Evolutionary conservation across 2,888 invertebrate genomes (phyloP), one percentile per base, ranked within the genome.

Genomic region (Yponomeuta plumbellus): DNA sequence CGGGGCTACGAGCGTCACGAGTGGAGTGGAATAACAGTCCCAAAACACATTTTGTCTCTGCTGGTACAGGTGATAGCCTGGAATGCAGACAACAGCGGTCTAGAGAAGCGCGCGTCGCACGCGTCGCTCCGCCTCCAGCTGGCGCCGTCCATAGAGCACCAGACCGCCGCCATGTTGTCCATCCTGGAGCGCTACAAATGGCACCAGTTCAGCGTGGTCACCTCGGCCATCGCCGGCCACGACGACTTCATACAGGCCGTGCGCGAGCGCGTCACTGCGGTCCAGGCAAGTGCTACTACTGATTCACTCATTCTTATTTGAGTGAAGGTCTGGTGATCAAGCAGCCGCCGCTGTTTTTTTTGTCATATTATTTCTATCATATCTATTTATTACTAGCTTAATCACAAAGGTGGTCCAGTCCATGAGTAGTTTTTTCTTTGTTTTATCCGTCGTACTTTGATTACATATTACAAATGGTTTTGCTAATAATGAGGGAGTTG

Each of bases 1-100:
- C n/a, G n/a, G n/a, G n/a, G n/a, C n/a, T n/a, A n/a, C n/a, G n/a
- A n/a, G n/a, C n/a, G n/a, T n/a, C n/a, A n/a, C n/a, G n/a, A n/a
- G 26, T 26, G 5, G 26, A 26, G 3, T 26, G 26, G 26, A 26
- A 5, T 26, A n/a, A n/a, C 3, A 5, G 5, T n/a, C n/a, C n/a
- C n/a, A n/a, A n/a, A n/a, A n/a, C n/a, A n/a, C 5, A 58, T 58
- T 58, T 17, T n/a, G n/a, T 21, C 11, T n/a, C 21, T 58, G 8
- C 58, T 21, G 2, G 2, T 34, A 20, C 75, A 90, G 75, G 97
- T 98, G 66, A 97, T 98, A 75, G 97, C 97, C 11, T 99, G 98
- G 98, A 98, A 98, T 87, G 98, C 98, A 11, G 98, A 99, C 86
- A 98, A 98, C 87, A 97, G 98, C 58, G 98, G 98, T 57, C 92